Evolutionary conservation across 2,113 vertebrate genomes (phyloP).

Genomic region (Nanger granti): DNA sequence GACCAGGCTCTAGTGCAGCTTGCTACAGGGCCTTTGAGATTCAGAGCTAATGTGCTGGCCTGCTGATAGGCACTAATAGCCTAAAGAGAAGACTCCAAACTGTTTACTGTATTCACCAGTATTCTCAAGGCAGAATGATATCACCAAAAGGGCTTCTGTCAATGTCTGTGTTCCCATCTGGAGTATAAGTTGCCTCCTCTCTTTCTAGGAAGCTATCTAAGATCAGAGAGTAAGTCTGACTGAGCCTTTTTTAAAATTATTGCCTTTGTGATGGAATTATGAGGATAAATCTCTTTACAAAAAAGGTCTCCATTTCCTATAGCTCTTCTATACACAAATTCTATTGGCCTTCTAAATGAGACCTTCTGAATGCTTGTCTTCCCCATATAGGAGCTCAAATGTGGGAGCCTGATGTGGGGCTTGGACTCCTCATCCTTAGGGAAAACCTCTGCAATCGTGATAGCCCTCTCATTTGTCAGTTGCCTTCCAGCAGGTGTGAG

Average conservation of each 20-base stretch:
- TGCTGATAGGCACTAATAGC: not conserved
- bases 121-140: not conserved
- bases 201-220: not conserved
- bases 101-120: not conserved
- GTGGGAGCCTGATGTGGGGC: not conserved
- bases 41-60: not conserved
- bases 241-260: not conserved
- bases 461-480: not conserved
- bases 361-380: not conserved
- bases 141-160: not conserved
- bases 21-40: not conserved
- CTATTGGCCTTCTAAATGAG: not conserved
- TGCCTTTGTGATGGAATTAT: not conserved
- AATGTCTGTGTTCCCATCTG: not conserved
- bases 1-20: not conserved
- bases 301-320: not conserved
- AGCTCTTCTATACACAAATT: not conserved
- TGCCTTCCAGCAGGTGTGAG: not conserved
- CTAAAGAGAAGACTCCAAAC: not conserved
- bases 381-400: not conserved
- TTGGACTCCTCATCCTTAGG: not conserved
- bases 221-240: not conserved
- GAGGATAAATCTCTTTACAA: not conserved
- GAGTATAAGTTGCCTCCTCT: not conserved
- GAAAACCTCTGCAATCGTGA: not conserved